Conservation (phyloP, 1,140 invertebrate species). For the Holcopasites calliopsidis region DNA sequence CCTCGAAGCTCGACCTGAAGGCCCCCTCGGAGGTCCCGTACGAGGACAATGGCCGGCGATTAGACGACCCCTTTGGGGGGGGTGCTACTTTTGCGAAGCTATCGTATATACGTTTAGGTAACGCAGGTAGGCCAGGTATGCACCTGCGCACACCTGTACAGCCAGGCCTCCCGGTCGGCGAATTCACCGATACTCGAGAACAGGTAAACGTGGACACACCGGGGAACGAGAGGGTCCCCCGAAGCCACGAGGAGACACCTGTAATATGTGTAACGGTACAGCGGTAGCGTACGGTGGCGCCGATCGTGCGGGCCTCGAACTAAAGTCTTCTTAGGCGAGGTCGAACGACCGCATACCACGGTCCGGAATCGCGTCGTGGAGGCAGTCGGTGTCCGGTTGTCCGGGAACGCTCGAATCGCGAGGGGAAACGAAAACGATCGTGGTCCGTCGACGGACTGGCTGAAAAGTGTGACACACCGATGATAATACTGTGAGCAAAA, state of each 20-base stretch:
- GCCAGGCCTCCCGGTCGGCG: neutral
- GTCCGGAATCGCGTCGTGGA: slow-evolving; percentile 59
- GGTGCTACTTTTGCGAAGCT: slow-evolving; percentile 15
- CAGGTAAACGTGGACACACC: slow-evolving; percentile 12
- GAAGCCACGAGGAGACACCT: slow-evolving; percentile 65
- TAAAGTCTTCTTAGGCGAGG: slow-evolving; percentile 75
- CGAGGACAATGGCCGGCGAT: slow-evolving; percentile 52
- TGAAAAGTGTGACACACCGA: slow-evolving; percentile 3
- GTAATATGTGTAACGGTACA: slow-evolving; percentile 75
- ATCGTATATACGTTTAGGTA: slow-evolving; percentile 32
- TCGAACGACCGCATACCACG: slow-evolving; percentile 77
- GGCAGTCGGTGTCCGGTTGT: slow-evolving; percentile 61
- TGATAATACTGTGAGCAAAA: too few relatives aligned
- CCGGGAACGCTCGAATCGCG: slow-evolving; percentile 49
- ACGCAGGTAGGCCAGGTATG: slow-evolving; percentile 10
- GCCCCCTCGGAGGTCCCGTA: neutral
- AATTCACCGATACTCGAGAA: neutral
- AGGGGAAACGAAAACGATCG: slow-evolving; percentile 10
- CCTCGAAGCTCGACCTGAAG: neutral
- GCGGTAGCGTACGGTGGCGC: slow-evolving; percentile 72
- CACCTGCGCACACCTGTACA: slow-evolving; percentile 31
- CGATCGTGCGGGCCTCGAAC: slow-evolving; percentile 60
- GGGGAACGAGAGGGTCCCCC: neutral
- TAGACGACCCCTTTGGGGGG: slow-evolving; percentile 60
- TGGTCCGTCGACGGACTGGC: neutral